Evolutionary conservation across 2,888 invertebrate species (phyloP).

Genomic region (Sceliomorpha sp.): DNA sequence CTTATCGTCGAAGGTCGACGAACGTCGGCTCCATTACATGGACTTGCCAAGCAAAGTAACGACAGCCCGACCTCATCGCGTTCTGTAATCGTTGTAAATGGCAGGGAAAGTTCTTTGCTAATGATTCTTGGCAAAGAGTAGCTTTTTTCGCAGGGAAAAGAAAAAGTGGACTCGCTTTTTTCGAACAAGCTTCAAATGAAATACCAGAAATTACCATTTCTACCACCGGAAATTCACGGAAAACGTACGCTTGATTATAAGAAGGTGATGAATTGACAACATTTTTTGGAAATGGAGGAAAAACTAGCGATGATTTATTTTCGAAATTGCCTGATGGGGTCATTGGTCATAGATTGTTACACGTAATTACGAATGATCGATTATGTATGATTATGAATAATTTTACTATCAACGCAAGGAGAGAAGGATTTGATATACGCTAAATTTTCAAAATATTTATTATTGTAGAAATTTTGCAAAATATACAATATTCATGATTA

Average conservation of each 20-base stretch:
- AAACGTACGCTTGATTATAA: not conserved
- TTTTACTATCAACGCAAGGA: no score
- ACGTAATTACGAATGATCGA: no score
- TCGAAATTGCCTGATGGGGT: no score
- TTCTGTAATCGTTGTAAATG: constrained; percentile 52
- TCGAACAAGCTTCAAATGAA: constrained; percentile 24
- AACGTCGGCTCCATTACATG: constrained; percentile 43
- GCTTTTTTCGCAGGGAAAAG: constrained; percentile 17
- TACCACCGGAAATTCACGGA: not conserved
- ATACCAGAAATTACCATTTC: constrained; percentile 4
- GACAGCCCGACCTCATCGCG: constrained; percentile 58
- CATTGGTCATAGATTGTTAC: no score
- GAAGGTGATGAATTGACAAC: no score
- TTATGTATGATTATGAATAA: no score
- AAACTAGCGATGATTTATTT: no score
- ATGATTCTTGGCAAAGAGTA: constrained; percentile 47
- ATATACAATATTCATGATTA: no score
- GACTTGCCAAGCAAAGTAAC: constrained; percentile 55
- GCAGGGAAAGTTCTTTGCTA: constrained; percentile 58
- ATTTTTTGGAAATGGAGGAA: no score
- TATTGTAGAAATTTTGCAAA: no score
- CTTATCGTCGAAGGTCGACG: constrained; percentile 16
- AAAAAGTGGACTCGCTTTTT: constrained; percentile 18
- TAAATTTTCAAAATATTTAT: no score
- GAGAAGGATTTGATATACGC: no score